Base-by-base conservation (phyloP, 2,797 vertebrate species). In the Menidia menidia region DNA sequence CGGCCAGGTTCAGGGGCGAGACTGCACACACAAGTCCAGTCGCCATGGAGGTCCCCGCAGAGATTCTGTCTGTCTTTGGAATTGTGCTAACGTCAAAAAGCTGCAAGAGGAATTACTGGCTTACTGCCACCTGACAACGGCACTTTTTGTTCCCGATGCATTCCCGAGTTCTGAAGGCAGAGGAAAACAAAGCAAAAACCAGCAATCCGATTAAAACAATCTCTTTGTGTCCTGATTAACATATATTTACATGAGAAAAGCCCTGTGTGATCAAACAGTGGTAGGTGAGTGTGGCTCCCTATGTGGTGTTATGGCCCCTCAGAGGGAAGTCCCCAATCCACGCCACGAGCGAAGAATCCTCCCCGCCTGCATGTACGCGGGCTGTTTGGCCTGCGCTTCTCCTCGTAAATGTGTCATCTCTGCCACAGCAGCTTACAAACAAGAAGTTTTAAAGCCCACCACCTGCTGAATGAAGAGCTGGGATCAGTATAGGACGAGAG, bases 181-280 rank as follows among this genome's bases (percentile, higher is more conserved):
- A 83, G 73, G 69, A 78, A 92, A 79, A 89, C 80, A 91, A 90
- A 88, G 82, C 83, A 83, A 89, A 89, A 89, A 85, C 43, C 81
- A 81, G 67, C 89, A 94, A 94, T 94, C 92, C 87, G 92, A 94
- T 94, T 95, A 94, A 93, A 92, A 93, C 87, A 91, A 91, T 92
- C 89, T 91, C 84, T 87, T 87, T 87, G 85, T 85, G 82, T 86
- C 85, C 87, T 90, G 89, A 93, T 92, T 93, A 91, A 84, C 88
- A 92, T 89, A 87, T 65, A 94, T 95, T 92, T 92, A 80, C 92
- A 95, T 94, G 86, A 93, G 84, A 94, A 94, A 90, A 56, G 89
- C 68, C 30, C 75, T 76, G 64, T 84, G 87, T 78, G 90, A 92
- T 91, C 86, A 89, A 90, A 90, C 89, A 89, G 85, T 85, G 78